These are phyloP conservation scores for Masticophis lateralis DNA, from an alignment of 2,797 vertebrate genomes.

Conservation along the genomic window DNA sequence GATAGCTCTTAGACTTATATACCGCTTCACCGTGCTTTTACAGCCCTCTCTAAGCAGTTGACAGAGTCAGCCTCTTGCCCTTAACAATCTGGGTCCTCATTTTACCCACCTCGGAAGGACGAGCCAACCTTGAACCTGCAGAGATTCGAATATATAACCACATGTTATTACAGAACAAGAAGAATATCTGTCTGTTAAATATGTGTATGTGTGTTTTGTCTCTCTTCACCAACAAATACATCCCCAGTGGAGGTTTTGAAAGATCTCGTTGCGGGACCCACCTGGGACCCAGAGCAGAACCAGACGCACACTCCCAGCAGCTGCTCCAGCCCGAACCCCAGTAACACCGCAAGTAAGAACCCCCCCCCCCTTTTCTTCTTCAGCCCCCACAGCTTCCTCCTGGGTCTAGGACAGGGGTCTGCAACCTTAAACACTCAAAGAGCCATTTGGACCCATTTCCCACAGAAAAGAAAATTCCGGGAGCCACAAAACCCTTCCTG, in stretches of 20 bases:
- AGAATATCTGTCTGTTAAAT: background rate
- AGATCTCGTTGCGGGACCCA: slow-evolving; percentile 78
- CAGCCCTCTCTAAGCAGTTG: too few relatives aligned
- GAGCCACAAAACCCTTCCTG: too few relatives aligned
- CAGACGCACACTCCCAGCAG: slow-evolving; percentile 54
- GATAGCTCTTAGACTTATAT: too few relatives aligned
- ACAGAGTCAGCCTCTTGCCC: too few relatives aligned
- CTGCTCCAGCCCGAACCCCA: slow-evolving; percentile 56
- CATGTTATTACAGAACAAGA: background rate
- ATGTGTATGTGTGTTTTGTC: background rate
- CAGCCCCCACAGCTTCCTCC: background rate
- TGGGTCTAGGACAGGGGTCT: too few relatives aligned
- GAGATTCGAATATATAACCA: background rate
- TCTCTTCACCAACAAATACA: background rate
- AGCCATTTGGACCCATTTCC: too few relatives aligned
- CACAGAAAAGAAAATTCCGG: too few relatives aligned
- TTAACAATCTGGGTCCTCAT: too few relatives aligned
- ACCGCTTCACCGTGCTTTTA: too few relatives aligned
- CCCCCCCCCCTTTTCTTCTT: background rate
- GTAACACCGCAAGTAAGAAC: slow-evolving; percentile 66
- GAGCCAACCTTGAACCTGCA: too few relatives aligned
- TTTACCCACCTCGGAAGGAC: too few relatives aligned
- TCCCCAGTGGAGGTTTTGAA: slow-evolving; percentile 81
- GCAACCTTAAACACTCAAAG: too few relatives aligned
- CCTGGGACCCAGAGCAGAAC: slow-evolving; percentile 70